Evolutionary conservation across 1,140 invertebrate species (phyloP), one percentile per base, ranked within the genome.

Genomic region (Drosophila hydei): DNA sequence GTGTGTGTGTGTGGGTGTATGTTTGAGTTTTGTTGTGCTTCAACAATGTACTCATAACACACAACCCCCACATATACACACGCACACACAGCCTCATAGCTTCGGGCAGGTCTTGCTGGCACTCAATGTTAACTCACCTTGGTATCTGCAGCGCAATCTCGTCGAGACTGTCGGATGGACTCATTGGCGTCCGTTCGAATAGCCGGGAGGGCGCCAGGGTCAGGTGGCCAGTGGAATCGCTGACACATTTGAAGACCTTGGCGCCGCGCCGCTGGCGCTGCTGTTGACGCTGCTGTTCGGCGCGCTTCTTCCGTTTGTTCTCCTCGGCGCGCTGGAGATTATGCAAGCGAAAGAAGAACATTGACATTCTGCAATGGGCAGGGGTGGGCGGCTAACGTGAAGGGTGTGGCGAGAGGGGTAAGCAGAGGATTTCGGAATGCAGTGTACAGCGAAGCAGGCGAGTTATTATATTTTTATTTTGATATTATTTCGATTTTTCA

Each of bases 271-370:
- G 72, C 36, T 79, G 92, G 76, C 91, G 93, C 68, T 93, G 93
- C 91, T 91, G 81, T 27, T 78, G 92, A 76, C 92, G 93, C 91
- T 93, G 94, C 79, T 92, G 92, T 91, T 92, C 92, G 83, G 92
- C 92, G 85, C 92, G 92, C 90, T 92, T 92, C 90, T 92, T 93
- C 74, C 93, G 92, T 79, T 93, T 92, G 79, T 92, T 95, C 84
- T 96, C 96, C 92, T 96, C 95, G 88, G 95, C 95, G 40, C 96
- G 94, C 90, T 95, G 96, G 84, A 97, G 94, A 92, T 97, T 97
- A 94, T 97, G 96, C 91, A 97, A 94, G 60, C 97, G 96, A 93
- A 97, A 97, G 95, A 98, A 97, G 94, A 97, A 98, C 94, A 97
- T 94, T 94, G 97, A 97, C 97, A 98, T 97, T 93, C 93, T 94